phyloP scores from a whole-genome alignment of 2,888 invertebrate species.

The Dicycla oo region DNA sequence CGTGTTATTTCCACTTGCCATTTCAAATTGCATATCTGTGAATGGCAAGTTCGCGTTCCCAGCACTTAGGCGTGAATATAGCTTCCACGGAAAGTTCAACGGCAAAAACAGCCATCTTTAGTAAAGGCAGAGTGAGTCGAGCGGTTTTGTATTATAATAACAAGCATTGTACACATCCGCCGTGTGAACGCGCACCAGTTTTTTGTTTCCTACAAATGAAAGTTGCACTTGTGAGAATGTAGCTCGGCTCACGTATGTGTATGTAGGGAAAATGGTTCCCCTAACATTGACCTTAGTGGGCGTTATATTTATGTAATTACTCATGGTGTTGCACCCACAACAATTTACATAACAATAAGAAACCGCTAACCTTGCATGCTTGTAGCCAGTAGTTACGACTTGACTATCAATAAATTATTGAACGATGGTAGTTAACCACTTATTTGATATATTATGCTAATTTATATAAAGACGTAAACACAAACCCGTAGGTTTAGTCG shows the following conservation, averaged over 20 bases:
- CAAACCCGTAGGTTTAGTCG: background rate
- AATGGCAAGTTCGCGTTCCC: slow-evolving; percentile 70
- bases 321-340: slow-evolving; percentile 52
- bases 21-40: slow-evolving; percentile 63
- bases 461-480: slow-evolving; percentile 5
- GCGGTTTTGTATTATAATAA: slow-evolving; percentile 75
- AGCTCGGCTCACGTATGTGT: slow-evolving; percentile 71
- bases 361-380: slow-evolving; percentile 30
- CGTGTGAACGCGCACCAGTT: slow-evolving; percentile 87
- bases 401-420: slow-evolving; percentile 21
- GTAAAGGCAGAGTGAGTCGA: slow-evolving; percentile 57
- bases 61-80: slow-evolving; percentile 68
- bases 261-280: slow-evolving; percentile 80
- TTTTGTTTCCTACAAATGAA: slow-evolving; percentile 88
- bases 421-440: slow-evolving; percentile 4
- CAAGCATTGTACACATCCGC: slow-evolving; percentile 73
- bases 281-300: slow-evolving; percentile 81
- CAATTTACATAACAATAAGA: slow-evolving; percentile 42
- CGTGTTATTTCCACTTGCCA: slow-evolving; percentile 62
- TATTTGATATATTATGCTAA: slow-evolving; percentile 11
- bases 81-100: slow-evolving; percentile 80
- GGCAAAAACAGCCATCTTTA: slow-evolving; percentile 73
- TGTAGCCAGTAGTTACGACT: slow-evolving; percentile 10
- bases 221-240: slow-evolving; percentile 88
- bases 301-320: slow-evolving; percentile 62